Percentiles rank a stretch among this genome's conserved stretches.
These are phyloP conservation scores for Cactoblastis cactorum DNA, from an alignment of 2,888 invertebrate species.

Conservation along the genomic window DNA sequence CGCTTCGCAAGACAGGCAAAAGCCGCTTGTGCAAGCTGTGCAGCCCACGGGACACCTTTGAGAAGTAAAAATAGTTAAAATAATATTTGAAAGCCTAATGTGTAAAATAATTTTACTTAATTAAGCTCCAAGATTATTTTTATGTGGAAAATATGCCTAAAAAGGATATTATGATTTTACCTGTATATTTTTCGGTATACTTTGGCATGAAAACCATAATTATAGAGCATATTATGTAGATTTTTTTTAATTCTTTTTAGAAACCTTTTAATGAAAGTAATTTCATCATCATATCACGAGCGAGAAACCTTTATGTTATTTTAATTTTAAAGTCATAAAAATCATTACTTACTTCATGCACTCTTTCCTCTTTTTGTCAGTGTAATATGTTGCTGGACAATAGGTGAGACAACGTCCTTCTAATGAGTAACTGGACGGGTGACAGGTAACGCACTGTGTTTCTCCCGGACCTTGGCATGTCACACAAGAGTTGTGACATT, in stretches of 20 bases:
- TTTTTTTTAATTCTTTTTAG: too few species aligned
- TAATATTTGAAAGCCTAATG: too few species aligned
- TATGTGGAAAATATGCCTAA: too few species aligned
- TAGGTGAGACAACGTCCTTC: conserved; percentile 85
- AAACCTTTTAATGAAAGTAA: too few species aligned
- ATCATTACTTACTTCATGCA: conserved; percentile 80
- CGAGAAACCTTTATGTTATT: too few species aligned
- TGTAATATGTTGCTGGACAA: conserved; percentile 87
- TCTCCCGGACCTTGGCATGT: conserved; percentile 89
- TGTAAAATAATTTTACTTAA: too few species aligned
- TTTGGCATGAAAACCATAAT: too few species aligned
- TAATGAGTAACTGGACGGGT: conserved; percentile 83
- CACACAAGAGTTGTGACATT: conserved; percentile 88
- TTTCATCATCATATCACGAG: too few species aligned
- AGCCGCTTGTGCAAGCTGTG: conserved; percentile 84
- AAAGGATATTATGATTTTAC: too few species aligned
- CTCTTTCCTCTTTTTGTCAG: conserved; percentile 88
- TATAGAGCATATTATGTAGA: too few species aligned
- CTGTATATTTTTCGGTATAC: too few species aligned
- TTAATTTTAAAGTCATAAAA: neutral
- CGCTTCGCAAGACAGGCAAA: conserved; percentile 85
- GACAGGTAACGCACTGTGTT: conserved; percentile 90
- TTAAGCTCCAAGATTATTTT: too few species aligned
- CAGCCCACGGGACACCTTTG: conserved; percentile 88
- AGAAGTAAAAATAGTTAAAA: neutral